These are phyloP conservation scores for Excalfactoria chinensis DNA, from an alignment of 2,113 vertebrate species.

Conservation along the genomic window DNA sequence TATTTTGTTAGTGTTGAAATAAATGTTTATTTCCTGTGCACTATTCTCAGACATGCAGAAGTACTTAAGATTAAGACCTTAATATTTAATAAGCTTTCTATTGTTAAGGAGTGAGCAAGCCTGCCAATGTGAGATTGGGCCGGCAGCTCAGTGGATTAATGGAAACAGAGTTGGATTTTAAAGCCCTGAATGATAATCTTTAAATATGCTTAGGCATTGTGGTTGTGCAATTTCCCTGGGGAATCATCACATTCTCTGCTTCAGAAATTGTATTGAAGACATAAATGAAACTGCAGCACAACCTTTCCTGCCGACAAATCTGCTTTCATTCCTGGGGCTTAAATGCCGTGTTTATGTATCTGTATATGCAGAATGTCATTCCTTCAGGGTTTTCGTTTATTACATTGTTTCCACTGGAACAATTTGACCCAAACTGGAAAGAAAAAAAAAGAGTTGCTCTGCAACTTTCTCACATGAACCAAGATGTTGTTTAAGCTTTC, in stretches of 20 bases:
- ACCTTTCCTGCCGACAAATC: slow-evolving; percentile 11
- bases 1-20: too few relatives aligned
- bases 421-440: not conserved
- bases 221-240: not conserved
- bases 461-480: not conserved
- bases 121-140: slow-evolving; percentile 46
- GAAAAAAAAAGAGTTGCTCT: not conserved
- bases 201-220: slow-evolving; percentile 61
- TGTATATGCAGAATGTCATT: not conserved
- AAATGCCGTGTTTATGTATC: not conserved
- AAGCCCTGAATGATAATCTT: slow-evolving; percentile 62
- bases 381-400: not conserved
- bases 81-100: slow-evolving; percentile 70
- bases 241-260: slow-evolving; percentile 22
- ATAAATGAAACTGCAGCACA: slow-evolving; percentile 15
- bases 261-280: slow-evolving; percentile 24
- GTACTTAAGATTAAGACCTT: slow-evolving; percentile 64
- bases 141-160: slow-evolving; percentile 68
- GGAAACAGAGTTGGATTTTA: slow-evolving; percentile 51
- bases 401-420: not conserved
- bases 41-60: slow-evolving; percentile 37
- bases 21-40: slow-evolving; percentile 19
- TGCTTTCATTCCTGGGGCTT: not conserved
- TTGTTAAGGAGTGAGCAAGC: slow-evolving; percentile 24
- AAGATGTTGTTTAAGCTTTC: not conserved